phyloP scores from a whole-genome alignment of 2,888 invertebrate genomes.

The Dermolepida albohirtum region DNA sequence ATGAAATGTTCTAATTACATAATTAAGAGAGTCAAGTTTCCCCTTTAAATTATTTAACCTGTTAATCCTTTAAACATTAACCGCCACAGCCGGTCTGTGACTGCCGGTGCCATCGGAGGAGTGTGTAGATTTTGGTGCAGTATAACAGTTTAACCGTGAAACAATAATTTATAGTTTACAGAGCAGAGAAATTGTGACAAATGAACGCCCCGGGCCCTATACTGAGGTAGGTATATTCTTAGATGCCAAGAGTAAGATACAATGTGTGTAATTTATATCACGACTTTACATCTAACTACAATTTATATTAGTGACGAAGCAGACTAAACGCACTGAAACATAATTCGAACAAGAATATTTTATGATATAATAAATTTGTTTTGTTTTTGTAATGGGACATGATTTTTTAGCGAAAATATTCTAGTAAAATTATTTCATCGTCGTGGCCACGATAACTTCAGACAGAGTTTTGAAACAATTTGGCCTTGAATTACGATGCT shows the following conservation, averaged over 20 bases:
- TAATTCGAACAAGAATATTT: background rate
- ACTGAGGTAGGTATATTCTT: constrained; percentile 15
- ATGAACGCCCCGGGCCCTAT: constrained; percentile 33
- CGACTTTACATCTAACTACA: constrained; percentile 12
- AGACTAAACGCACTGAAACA: constrained; percentile 6
- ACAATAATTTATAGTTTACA: constrained; percentile 33
- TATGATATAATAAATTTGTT: no score
- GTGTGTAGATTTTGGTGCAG: constrained; percentile 15
- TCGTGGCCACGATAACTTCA: no score
- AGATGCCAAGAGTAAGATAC: constrained; percentile 20
- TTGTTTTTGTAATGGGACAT: no score
- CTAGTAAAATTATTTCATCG: no score
- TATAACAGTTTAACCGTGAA: constrained; percentile 27
- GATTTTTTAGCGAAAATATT: no score
- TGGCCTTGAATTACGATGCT: no score
- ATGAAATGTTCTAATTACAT: constrained; percentile 42
- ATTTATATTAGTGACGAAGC: constrained; percentile 13
- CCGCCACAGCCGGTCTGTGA: constrained; percentile 22
- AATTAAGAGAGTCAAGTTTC: constrained; percentile 43
- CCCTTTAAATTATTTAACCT: constrained; percentile 41
- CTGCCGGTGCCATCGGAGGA: constrained; percentile 15
- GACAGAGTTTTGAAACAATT: no score
- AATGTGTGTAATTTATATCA: constrained; percentile 21
- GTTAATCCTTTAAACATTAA: constrained; percentile 38
- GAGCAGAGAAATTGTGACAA: constrained; percentile 37